These are phyloP conservation scores for Reticulitermes speratus DNA, from an alignment of 1,140 invertebrate genomes.

Conservation along the genomic window DNA sequence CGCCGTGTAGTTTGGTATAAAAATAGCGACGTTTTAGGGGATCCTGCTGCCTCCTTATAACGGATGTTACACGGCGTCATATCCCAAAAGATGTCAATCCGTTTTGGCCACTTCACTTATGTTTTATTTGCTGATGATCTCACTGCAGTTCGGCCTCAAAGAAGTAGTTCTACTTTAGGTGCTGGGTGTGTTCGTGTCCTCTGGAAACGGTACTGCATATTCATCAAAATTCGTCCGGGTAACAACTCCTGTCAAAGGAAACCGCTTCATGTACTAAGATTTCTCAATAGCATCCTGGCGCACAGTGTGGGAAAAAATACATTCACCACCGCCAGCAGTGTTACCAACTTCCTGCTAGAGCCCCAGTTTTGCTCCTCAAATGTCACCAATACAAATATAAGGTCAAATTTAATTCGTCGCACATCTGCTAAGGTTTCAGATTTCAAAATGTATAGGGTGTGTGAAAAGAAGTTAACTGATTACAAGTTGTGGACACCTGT, in stretches of 20 bases:
- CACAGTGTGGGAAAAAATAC: neutral
- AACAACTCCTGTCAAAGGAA: neutral
- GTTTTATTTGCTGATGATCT: too few relatives aligned
- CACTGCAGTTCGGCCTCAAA: too few relatives aligned
- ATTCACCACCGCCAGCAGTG: neutral
- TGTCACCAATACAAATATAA: conserved; percentile 14
- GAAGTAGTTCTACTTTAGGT: too few relatives aligned
- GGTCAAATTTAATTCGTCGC: neutral
- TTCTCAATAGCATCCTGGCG: neutral
- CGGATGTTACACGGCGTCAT: too few relatives aligned
- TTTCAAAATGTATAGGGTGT: neutral
- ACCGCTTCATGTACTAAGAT: neutral
- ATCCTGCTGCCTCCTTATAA: too few relatives aligned
- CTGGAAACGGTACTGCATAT: too few relatives aligned
- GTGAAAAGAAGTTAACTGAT: neutral
- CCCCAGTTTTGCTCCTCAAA: neutral
- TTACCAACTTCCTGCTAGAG: neutral
- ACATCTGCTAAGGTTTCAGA: neutral
- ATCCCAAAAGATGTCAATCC: too few relatives aligned
- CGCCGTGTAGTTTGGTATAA: too few relatives aligned
- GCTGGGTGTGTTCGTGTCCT: too few relatives aligned
- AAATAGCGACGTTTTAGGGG: too few relatives aligned
- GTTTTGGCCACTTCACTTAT: too few relatives aligned
- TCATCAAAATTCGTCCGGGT: neutral
- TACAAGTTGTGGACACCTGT: neutral